Conservation (phyloP, 1,140 invertebrate genomes). For the Lucilia sericata region DNA sequence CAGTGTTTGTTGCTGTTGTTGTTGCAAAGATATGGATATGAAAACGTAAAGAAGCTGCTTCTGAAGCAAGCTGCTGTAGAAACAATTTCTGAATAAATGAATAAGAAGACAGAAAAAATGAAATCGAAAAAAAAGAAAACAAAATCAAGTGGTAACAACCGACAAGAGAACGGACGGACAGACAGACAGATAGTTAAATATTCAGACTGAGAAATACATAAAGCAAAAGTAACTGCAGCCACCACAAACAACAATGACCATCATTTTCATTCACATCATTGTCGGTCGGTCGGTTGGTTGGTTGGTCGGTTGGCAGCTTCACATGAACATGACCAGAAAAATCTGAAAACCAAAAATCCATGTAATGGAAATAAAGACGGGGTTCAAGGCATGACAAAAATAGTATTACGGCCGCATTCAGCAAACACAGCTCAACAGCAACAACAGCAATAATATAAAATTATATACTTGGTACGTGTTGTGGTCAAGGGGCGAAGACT, state of each 20-base stretch:
- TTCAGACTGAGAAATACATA: not conserved
- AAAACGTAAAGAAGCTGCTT: conserved; percentile 45
- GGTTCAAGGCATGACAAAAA: conserved; percentile 6
- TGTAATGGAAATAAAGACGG: conserved; percentile 18
- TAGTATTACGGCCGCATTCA: not conserved
- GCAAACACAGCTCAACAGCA: not conserved
- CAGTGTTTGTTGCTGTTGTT: not conserved
- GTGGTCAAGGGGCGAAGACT: conserved; percentile 25
- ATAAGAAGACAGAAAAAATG: not conserved
- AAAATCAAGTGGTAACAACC: not conserved
- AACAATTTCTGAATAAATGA: conserved; percentile 6
- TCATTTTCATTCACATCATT: not conserved
- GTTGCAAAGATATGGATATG: conserved; percentile 28
- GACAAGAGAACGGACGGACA: not conserved
- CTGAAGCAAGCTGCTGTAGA: conserved; percentile 34
- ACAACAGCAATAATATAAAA: not conserved
- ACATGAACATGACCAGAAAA: not conserved
- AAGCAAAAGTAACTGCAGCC: not conserved
- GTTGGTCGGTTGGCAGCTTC: not conserved
- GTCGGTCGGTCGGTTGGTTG: not conserved
- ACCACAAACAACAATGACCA: conserved; percentile 7
- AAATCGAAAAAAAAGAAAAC: not conserved
- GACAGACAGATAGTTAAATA: not conserved
- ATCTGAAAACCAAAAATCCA: not conserved
- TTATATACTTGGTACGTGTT: not conserved